These are phyloP conservation scores for Mastomys natalensis DNA, from an alignment of 2,113 vertebrate species.

Conservation along the genomic window DNA sequence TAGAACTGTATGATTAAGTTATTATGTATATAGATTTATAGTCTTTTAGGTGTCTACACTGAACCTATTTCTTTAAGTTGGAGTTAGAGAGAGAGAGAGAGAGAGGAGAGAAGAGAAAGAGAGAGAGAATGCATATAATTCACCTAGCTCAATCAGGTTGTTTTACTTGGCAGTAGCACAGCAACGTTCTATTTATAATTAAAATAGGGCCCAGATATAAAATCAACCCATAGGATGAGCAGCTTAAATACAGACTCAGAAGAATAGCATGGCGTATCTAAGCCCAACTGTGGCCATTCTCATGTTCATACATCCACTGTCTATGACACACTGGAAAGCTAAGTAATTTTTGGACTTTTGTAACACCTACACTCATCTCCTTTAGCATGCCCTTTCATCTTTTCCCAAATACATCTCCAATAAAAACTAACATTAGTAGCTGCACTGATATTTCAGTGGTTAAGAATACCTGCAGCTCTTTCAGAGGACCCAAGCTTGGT, in stretches of 20 bases:
- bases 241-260: not conserved
- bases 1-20: not conserved
- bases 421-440: not conserved
- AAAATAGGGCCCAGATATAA: slow-evolving; percentile 44
- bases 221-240: not conserved
- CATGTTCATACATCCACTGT: not conserved
- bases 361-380: not conserved
- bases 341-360: not conserved
- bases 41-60: not conserved
- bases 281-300: not conserved
- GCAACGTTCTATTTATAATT: not conserved
- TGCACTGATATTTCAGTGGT: not conserved
- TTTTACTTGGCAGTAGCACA: slow-evolving; percentile 8
- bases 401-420: not conserved
- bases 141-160: slow-evolving; percentile 1
- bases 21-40: not conserved
- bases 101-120: not conserved
- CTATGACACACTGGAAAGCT: not conserved
- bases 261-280: not conserved
- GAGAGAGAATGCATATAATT: not conserved
- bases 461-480: not conserved
- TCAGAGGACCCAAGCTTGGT: not conserved
- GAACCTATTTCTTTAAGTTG: slow-evolving; percentile 18
- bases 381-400: not conserved
- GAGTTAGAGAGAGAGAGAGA: not conserved